Percentiles rank a stretch among this genome's conserved stretches.
These are phyloP conservation scores for Sympetrum striolatum DNA, from an alignment of 2,888 invertebrate species.

Conservation along the genomic window DNA sequence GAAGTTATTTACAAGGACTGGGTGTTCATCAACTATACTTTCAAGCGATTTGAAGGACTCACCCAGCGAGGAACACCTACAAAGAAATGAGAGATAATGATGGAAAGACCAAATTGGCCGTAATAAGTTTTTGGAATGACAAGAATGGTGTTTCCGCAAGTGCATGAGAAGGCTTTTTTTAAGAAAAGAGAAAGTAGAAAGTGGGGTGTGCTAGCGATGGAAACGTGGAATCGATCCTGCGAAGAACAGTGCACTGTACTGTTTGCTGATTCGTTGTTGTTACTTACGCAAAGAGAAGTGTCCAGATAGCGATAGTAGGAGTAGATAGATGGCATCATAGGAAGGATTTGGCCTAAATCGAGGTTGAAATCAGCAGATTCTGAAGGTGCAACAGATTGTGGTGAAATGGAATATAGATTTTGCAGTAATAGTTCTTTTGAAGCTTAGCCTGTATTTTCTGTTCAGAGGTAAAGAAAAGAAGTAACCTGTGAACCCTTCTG, in stretches of 20 bases:
- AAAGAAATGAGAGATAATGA: constrained; percentile 66
- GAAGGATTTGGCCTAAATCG: constrained; percentile 17
- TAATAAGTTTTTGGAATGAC: background rate
- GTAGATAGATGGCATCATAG: constrained; percentile 1
- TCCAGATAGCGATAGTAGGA: constrained; percentile 22
- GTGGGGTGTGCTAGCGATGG: background rate
- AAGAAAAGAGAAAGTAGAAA: background rate
- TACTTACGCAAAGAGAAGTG: constrained; percentile 10
- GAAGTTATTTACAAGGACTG: constrained; percentile 96
- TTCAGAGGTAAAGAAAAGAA: constrained; percentile 2
- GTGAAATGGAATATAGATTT: constrained; percentile 15
- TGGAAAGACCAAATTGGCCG: background rate
- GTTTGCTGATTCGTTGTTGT: constrained; percentile 32
- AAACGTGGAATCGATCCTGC: constrained; percentile 1
- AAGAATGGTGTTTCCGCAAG: background rate
- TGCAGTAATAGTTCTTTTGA: constrained; percentile 15
- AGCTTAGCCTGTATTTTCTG: constrained; percentile 26
- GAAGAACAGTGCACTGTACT: constrained; percentile 22
- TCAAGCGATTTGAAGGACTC: constrained; percentile 97
- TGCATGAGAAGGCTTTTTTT: background rate
- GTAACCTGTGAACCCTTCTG: constrained; percentile 27
- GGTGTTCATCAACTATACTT: constrained; percentile 99
- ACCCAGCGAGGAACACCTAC: constrained; percentile 87
- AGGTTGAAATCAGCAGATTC: constrained; percentile 11
- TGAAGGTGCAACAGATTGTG: constrained; percentile 2